Percentiles rank a stretch among this genome's conserved stretches.
Conservation (phyloP, 2,797 vertebrate species). For the Syngnathus acus region DNA sequence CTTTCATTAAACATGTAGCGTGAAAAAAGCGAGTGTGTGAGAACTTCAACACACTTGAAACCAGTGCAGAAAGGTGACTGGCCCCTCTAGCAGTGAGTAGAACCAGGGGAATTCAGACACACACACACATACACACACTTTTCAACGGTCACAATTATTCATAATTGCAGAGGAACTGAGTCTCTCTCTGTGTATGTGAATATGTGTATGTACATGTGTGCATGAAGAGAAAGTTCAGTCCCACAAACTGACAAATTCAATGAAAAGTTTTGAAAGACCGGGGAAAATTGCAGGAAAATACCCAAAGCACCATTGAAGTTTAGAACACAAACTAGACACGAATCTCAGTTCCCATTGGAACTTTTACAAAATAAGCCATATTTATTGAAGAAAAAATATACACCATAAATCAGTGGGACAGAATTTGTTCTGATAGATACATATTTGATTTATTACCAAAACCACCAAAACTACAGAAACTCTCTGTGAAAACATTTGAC, state of each 20-base stretch:
- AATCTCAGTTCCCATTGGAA: conserved; percentile 56
- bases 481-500: not conserved
- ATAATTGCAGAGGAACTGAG: conserved; percentile 46
- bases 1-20: conserved; percentile 44
- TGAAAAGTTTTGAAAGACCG: conserved; percentile 21
- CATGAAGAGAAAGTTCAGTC: conserved; percentile 33
- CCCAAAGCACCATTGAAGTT: conserved; percentile 44
- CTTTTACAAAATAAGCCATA: conserved; percentile 35
- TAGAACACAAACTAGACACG: conserved; percentile 60
- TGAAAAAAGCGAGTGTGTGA: conserved; percentile 26
- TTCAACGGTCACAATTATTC: conserved; percentile 60
- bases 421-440: not conserved
- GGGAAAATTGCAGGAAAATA: conserved; percentile 20
- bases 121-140: conserved; percentile 33
- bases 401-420: not conserved
- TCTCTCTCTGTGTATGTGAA: conserved; percentile 11
- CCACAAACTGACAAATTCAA: conserved; percentile 43
- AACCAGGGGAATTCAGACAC: conserved; percentile 47
- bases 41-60: conserved; percentile 37
- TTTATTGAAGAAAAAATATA: not conserved
- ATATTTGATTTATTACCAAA: not conserved
- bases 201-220: conserved; percentile 6
- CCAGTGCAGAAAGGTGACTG: conserved; percentile 49
- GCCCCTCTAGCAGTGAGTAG: conserved; percentile 57
- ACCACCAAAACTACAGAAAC: not conserved